These are phyloP conservation scores for Galemys pyrenaicus DNA, from an alignment of 2,113 vertebrate species.

Conservation along the genomic window DNA sequence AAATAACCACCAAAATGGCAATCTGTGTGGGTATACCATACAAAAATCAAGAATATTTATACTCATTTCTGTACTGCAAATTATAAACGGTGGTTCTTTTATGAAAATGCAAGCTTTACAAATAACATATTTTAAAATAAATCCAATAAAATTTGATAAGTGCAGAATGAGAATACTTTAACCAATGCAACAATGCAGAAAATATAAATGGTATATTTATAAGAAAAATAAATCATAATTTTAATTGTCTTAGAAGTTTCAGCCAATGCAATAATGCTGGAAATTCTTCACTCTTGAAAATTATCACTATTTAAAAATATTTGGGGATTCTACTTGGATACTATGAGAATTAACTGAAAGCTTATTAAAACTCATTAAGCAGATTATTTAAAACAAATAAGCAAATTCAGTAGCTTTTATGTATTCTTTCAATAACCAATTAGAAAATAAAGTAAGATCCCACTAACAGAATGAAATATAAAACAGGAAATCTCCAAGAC, in stretches of 20 bases:
- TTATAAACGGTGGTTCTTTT: not conserved
- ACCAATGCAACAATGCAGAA: not conserved
- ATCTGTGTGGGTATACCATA: not conserved
- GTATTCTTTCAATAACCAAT: not conserved
- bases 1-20: constrained; percentile 32
- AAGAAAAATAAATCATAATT: not conserved
- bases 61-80: not conserved
- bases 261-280: not conserved
- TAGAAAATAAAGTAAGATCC: constrained; percentile 13
- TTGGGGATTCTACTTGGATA: not conserved
- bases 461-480: not conserved
- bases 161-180: not conserved
- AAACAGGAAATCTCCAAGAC: not conserved
- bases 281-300: not conserved
- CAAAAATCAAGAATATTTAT: not conserved
- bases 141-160: not conserved
- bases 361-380: not conserved
- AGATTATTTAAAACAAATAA: constrained; percentile 13
- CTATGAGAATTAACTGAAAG: not conserved
- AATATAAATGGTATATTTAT: not conserved
- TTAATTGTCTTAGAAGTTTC: not conserved
- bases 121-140: constrained; percentile 55
- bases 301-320: not conserved
- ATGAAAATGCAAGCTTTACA: constrained; percentile 10
- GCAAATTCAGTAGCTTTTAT: not conserved